Evolutionary conservation across 2,888 invertebrate genomes (phyloP).

Genomic region (Trypoxylon attenuatum): DNA sequence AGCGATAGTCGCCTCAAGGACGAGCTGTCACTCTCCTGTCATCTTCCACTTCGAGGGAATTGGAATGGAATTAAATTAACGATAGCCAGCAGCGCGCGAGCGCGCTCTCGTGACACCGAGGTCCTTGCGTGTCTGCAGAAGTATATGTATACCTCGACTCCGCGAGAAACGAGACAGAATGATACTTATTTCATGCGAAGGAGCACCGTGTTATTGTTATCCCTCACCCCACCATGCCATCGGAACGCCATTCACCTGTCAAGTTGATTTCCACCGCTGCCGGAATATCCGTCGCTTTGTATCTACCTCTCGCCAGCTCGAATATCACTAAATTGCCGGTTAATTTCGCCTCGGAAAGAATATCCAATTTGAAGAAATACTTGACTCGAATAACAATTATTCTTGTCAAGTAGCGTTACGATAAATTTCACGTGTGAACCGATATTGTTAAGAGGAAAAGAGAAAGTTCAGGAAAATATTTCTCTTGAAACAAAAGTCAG

Average conservation of each 20-base stretch:
- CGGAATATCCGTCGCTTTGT: too few species aligned
- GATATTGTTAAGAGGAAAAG: too few species aligned
- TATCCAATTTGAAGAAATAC: too few species aligned
- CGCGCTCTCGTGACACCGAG: slow-evolving; percentile 15
- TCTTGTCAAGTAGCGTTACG: too few species aligned
- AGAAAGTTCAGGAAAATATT: too few species aligned
- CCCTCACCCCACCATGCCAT: slow-evolving; percentile 47
- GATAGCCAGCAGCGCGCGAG: slow-evolving; percentile 35
- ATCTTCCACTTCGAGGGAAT: slow-evolving; percentile 43
- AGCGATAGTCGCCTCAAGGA: slow-evolving; percentile 37
- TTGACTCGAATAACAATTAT: too few species aligned
- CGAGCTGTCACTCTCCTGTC: slow-evolving; percentile 48
- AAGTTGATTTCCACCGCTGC: too few species aligned
- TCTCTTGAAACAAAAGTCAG: slow-evolving; percentile 3
- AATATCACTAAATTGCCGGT: too few species aligned
- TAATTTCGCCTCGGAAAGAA: too few species aligned
- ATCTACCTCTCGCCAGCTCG: too few species aligned
- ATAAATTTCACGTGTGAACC: too few species aligned
- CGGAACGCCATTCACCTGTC: slow-evolving; percentile 58
- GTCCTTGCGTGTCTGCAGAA: slow-evolving; percentile 33
- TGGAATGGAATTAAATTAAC: slow-evolving; percentile 52
- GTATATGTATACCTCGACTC: too few species aligned
- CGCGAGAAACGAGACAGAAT: slow-evolving; percentile 22
- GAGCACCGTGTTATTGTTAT: slow-evolving; percentile 43
- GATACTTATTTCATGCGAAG: slow-evolving; percentile 44